Base-by-base conservation (phyloP, 2,888 invertebrate species). In the Drosophila stalkeri region DNA sequence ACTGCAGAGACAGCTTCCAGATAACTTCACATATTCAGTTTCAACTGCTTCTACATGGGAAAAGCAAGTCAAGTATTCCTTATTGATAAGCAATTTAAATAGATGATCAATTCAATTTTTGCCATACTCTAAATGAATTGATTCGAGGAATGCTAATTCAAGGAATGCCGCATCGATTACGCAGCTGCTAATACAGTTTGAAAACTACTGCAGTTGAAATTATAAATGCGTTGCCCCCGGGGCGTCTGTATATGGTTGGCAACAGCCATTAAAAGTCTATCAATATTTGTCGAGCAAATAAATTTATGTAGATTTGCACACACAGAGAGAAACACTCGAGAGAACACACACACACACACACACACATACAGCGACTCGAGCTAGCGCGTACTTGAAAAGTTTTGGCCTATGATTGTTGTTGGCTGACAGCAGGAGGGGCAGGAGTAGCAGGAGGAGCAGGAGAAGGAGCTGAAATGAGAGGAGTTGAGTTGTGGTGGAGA, bases 191-290 rank as follows among this genome's bases (percentile, higher is more conserved):
- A 41, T 20, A 14, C 49, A 47, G 60, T 37, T 49, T 11, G 16
- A n/a, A 6, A 27, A 39, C 59, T 47, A 60, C 27, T 37, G 27
- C 49, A 64, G 18, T 14, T 31, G 39, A 27, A 39, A 47, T 49
- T 60, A 11, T 5, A 55, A 39, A 31, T 52, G 43, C 20, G n/a
- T 12, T 54, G 67, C 71, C 56, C 35, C 46, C 8, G 46, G 46
- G 61, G 56, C 47, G 16, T 55, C 64, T 54, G 55, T 55, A 63
- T 61, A 55, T 44, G 63, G 27, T 27, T 69, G 68, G 65, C 66
- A 63, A 56, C 64, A 70, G 47, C 81, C 67, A 77, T 81, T 81
- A 75, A 75, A 80, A 81, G 72, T 81, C 72, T 57, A 67, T 63
- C 64, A 70, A 72, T 77, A 77, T 81, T 77, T 61, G 49, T 69